Percentiles rank a stretch among this genome's conserved stretches.
These are phyloP conservation scores for Galbula dea DNA, from an alignment of 2,113 vertebrate genomes.

Conservation along the genomic window DNA sequence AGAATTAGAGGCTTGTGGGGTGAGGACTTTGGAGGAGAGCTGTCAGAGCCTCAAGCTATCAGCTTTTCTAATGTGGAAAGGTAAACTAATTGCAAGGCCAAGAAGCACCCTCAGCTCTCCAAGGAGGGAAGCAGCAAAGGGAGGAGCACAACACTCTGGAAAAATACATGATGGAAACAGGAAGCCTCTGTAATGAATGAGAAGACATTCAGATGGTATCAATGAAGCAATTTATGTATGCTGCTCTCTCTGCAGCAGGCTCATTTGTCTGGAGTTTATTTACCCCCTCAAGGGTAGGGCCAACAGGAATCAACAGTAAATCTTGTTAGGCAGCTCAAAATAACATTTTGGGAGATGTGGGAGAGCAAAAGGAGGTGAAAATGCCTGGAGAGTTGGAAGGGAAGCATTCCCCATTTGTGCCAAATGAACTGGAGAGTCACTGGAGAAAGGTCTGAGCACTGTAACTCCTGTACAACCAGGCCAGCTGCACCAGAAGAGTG, in stretches of 20 bases:
- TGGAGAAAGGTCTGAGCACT: neutral
- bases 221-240: slow-evolving; percentile 54
- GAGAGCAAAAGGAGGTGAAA: neutral
- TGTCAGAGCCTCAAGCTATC: slow-evolving; percentile 13
- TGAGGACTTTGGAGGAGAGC: neutral
- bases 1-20: neutral
- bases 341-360: slow-evolving; percentile 30
- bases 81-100: slow-evolving; percentile 15
- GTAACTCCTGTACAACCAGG: neutral
- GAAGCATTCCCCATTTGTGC: neutral
- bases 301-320: slow-evolving; percentile 20
- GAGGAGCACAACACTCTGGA: neutral
- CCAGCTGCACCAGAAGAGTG: neutral
- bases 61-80: slow-evolving; percentile 1
- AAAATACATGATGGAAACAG: neutral
- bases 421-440: neutral
- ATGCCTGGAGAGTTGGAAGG: neutral
- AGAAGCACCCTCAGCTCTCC: slow-evolving; percentile 7
- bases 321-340: slow-evolving; percentile 36
- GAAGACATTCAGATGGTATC: slow-evolving; percentile 24
- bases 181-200: slow-evolving; percentile 10
- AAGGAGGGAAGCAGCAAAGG: neutral
- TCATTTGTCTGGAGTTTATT: slow-evolving; percentile 52
- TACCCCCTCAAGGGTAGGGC: slow-evolving; percentile 27
- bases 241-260: slow-evolving; percentile 22